A percentile compares a stretch with the other conserved stretches of the same genome.
These are phyloP conservation scores for Panopea generosa DNA, from an alignment of 2,888 invertebrate species.

Conservation along the genomic window DNA sequence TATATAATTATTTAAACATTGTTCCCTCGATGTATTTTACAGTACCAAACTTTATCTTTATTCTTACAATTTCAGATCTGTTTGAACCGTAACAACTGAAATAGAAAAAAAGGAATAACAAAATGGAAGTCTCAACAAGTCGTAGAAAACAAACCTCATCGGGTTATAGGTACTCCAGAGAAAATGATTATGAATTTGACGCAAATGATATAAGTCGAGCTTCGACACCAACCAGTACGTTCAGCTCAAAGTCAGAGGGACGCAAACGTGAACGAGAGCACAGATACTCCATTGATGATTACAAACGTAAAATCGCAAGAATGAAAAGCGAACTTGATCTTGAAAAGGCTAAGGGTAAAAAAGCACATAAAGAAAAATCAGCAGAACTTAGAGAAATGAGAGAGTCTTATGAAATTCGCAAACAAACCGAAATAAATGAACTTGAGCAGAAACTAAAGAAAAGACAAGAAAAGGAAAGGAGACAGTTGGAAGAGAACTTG, in stretches of 20 bases:
- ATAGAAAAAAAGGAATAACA: background rate
- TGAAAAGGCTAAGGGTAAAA: slow-evolving; percentile 74
- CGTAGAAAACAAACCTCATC: slow-evolving; percentile 26
- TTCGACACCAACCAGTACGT: slow-evolving; percentile 77
- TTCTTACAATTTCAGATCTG: no score
- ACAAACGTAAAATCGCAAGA: slow-evolving; percentile 69
- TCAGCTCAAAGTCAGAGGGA: slow-evolving; percentile 76
- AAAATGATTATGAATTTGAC: slow-evolving; percentile 76
- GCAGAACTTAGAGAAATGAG: slow-evolving; percentile 74
- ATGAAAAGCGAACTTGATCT: slow-evolving; percentile 77
- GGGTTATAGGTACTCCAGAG: slow-evolving; percentile 17
- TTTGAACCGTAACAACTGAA: no score
- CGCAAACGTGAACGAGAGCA: slow-evolving; percentile 63
- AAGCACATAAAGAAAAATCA: slow-evolving; percentile 77
- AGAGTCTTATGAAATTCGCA: slow-evolving; percentile 74
- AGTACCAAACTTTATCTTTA: no score
- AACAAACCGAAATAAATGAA: slow-evolving; percentile 68
- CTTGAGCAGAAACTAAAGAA: slow-evolving; percentile 67
- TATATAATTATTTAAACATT: no score
- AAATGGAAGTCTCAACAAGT: slow-evolving; percentile 7
- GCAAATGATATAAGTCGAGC: slow-evolving; percentile 78
- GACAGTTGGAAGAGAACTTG: slow-evolving; percentile 68
- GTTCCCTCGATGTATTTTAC: no score
- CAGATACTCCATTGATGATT: slow-evolving; percentile 66
- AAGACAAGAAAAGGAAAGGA: slow-evolving; percentile 74